Base-by-base conservation (phyloP, 2,888 invertebrate genomes). In the Euplagia quadripunctaria region DNA sequence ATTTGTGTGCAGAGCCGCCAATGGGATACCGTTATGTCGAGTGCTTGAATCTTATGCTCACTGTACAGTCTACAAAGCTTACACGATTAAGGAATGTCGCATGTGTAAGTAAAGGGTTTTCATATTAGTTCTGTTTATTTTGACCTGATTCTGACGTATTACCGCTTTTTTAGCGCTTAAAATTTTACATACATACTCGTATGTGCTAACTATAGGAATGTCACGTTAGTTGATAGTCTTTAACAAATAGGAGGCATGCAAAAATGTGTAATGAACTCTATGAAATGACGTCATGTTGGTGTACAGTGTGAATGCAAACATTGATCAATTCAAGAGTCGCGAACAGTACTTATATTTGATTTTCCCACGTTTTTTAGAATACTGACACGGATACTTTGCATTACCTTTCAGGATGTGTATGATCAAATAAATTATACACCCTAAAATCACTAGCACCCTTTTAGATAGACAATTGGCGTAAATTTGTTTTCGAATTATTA, bases 1-100 rank as follows among this genome's bases (percentile, higher is more conserved):
- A 95, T 95, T 94, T 94, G 95, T 94, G 94, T 94, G 94, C 94
- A 91, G 87, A 94, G 91, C 93, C 91, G 92, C 88, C 92, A 85
- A 89, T 90, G 88, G 84, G 83, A 86, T 95, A 92, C 95, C 95
- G 95, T 95, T 95, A 95, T 85, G 85, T 88, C 87, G 87, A 90
- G 90, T 89, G 92, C 88, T 91, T 92, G 93, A 93, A 93, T 93
- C 91, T 93, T 82, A 87, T 87, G 89, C 87, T 84, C 84, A 87
- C 88, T 87, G 86, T 55, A 58, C 52, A 17, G 85, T 82, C 86
- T 85, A 85, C 80, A 86, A 82, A 74, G 75, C 82, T 79, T 77
- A 81, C 72, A 76, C 79, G 78, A 61, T 61, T 61, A 61, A 61
- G 61, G 31, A 61, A 61, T 61, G 31, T 61, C 20, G 31, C 31